These are phyloP conservation scores for Chelonoidis abingdonii DNA, from an alignment of 2,113 vertebrate genomes.

Conservation along the genomic window DNA sequence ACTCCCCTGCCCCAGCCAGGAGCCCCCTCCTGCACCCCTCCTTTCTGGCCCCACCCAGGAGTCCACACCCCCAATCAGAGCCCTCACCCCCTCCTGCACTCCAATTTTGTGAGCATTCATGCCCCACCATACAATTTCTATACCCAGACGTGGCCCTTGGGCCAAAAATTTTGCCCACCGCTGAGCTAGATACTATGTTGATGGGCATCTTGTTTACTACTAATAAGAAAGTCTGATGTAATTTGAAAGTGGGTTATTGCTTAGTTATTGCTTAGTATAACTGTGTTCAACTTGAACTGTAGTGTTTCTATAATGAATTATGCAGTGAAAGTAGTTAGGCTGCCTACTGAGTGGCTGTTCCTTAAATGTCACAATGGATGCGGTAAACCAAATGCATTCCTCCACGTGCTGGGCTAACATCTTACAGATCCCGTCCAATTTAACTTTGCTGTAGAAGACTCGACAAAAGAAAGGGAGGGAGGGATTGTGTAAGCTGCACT, in stretches of 20 bases:
- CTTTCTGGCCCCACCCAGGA: too few relatives aligned
- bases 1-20: too few relatives aligned
- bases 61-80: too few relatives aligned
- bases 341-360: background rate
- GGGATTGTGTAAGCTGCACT: background rate
- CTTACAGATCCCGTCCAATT: background rate
- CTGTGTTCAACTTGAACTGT: background rate
- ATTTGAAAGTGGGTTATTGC: background rate
- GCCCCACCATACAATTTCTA: too few relatives aligned
- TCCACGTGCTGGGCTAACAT: background rate
- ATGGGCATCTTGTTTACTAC: background rate
- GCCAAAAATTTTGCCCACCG: too few relatives aligned
- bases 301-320: background rate
- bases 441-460: background rate
- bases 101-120: too few relatives aligned
- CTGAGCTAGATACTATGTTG: background rate
- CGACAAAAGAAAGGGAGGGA: background rate
- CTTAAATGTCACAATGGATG: background rate
- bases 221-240: background rate
- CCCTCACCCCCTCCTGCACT: too few relatives aligned
- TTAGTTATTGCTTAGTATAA: background rate
- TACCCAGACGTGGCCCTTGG: too few relatives aligned
- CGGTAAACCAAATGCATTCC: fast-evolving
- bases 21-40: too few relatives aligned
- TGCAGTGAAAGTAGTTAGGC: background rate